Evolutionary conservation across 2,888 invertebrate genomes (phyloP), one percentile per base, ranked within the genome.

Genomic region (Hydropsyche betteni): DNA sequence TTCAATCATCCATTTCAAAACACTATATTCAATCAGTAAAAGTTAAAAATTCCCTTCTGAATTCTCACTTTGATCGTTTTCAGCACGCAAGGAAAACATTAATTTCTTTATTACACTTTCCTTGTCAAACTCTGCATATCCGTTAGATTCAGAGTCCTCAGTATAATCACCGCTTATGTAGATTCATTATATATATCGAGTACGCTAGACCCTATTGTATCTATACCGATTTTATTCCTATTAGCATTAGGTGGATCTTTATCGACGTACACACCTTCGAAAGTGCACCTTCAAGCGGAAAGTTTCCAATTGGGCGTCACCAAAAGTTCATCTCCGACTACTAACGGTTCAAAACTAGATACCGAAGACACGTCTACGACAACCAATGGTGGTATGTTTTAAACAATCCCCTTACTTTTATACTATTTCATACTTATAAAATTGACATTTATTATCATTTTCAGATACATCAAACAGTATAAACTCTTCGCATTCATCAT

Each of bases 221-320:
- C 8, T 58, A 24, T 16, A 58, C 58, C 58, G 8, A 4, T 58
- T 58, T 58, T 58, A 58, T 64, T 72, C 91, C 90, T 10, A 51
- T 44, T 69, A 77, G 76, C 77, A 81, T 93, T 92, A 79, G 93
- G 93, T 83, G 94, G 95, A 80, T 92, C 91, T 82, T 88, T 96
- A 84, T 90, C 93, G 80, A 93, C 91, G 83, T 96, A 95, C 88
- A 94, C 94, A 81, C 95, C 96, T 77, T 90, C 93, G 87, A 93
- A 94, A 88, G 90, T 90, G 74, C 86, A 88, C 80, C 89, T 88
- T 80, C 87, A 88, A 81, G 89, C 85, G 81, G 89, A 89, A 80
- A 87, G 90, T 78, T 95, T 95, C 87, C 92, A 93, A 86, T 88
- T 95, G 78, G 96, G 96, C 73, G 90, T 95, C 76, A 92, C 93